phyloP scores from a whole-genome alignment of 2,113 vertebrate species.

The Aramus guarauna region DNA sequence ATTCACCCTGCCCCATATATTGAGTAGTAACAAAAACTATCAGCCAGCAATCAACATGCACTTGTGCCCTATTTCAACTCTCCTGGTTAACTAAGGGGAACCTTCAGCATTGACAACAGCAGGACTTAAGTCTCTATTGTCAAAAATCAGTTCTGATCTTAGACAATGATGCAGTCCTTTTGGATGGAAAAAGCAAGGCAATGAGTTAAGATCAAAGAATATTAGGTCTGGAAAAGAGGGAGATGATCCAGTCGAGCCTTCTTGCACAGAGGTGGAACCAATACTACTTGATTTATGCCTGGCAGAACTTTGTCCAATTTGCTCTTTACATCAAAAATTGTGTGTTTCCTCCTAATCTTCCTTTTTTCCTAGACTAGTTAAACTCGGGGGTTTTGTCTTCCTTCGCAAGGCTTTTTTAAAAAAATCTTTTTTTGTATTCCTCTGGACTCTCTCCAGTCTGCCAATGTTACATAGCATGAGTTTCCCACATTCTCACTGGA shows the following conservation, averaged over 20 bases:
- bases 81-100: background rate
- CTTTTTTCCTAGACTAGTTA: background rate
- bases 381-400: background rate
- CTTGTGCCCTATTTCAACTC: background rate
- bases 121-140: background rate
- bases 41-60: background rate
- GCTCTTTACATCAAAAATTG: background rate
- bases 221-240: background rate
- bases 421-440: background rate
- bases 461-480: background rate
- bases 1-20: background rate
- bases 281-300: background rate
- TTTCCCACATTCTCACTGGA: background rate
- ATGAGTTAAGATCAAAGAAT: background rate
- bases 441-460: background rate
- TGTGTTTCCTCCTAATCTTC: background rate
- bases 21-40: background rate
- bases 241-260: background rate
- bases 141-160: background rate
- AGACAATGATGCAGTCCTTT: background rate
- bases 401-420: background rate
- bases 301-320: background rate
- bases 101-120: background rate
- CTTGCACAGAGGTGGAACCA: background rate
- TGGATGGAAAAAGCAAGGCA: background rate